Base-by-base conservation (phyloP, 2,113 vertebrate genomes). In the Dunckerocampus dactyliophorus region DNA sequence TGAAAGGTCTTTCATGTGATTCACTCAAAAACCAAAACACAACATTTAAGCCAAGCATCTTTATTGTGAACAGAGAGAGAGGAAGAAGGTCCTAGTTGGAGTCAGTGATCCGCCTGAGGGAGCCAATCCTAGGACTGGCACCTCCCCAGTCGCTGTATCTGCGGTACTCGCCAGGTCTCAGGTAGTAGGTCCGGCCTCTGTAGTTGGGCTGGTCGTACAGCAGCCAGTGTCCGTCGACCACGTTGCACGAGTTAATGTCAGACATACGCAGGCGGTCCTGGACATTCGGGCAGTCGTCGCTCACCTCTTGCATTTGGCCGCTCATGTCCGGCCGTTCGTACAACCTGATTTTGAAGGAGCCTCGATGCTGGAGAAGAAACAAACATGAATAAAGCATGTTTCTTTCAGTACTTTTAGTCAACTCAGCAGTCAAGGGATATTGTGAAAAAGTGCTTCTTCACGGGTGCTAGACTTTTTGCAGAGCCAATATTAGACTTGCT, bases 171-270 rank as follows among this genome's bases (percentile, higher is more conserved):
- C 82, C 83, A 0, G 87, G 83, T 42, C 75, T 80, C 71, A 88
- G 68, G 68, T 87, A 87, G 82, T 80, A 85, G 62, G 69, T 56
- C 17, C 71, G 69, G 0, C 87, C 87, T 62, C 24, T 81, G 75
- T 86, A 88, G 81, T 87, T 79, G 69, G 85, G 81, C 53, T 85
- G 80, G 58, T 89, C 87, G 17, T 88, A 89, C 58, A 90, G 69
- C 65, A 86, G 75, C 89, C 89, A 88, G 52, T 88, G 84, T 47
- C 89, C 88, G 3, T 88, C 83, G 8, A 88, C 77, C 62, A 90
- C 87, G 6, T 82, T 84, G 83, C 87, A 87, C 6, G 88, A 89
- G 81, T 88, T 78, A 12, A 89, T 77, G 71, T 89, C 87, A 42
- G 80, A 81, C 70, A 86, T 79, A 11, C 43, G 79, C 66, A 88